Percentiles rank a stretch among this genome's conserved stretches.
Evolutionary conservation across 2,888 invertebrate genomes (phyloP).

Genomic region (Drosophila sordidapex): DNA sequence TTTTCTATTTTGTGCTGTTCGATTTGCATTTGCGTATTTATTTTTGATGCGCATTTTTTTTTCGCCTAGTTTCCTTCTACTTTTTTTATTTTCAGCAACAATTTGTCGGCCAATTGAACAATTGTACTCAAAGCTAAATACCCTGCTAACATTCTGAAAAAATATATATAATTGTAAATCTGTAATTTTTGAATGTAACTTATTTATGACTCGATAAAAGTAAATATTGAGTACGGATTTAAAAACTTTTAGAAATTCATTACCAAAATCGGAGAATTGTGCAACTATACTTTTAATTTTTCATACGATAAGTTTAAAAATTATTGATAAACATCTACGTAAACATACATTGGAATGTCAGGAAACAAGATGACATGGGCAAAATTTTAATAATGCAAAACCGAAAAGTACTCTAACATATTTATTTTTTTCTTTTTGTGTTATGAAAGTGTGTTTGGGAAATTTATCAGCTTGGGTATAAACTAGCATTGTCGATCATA

Average conservation of each 20-base stretch:
- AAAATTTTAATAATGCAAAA: background rate
- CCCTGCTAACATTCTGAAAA: slow-evolving; percentile 20
- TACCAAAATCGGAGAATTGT: background rate
- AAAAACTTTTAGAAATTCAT: background rate
- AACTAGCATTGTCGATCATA: background rate
- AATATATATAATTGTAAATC: background rate
- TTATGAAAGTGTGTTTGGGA: background rate
- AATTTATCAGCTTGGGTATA: background rate
- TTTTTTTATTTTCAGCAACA: slow-evolving; percentile 49
- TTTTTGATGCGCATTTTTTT: slow-evolving; percentile 64
- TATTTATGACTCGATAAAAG: no score
- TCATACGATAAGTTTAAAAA: background rate
- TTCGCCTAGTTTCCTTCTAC: slow-evolving; percentile 34
- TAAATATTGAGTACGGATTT: background rate
- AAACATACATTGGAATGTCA: background rate
- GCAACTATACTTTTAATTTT: background rate
- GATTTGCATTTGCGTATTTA: slow-evolving; percentile 72
- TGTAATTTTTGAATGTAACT: background rate
- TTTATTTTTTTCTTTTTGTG: background rate
- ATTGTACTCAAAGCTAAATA: slow-evolving; percentile 3
- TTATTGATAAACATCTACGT: background rate
- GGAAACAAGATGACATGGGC: background rate
- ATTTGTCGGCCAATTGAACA: slow-evolving; percentile 6
- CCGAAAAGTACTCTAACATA: background rate
- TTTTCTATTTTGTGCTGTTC: slow-evolving; percentile 78